Conservation (phyloP, 2,888 invertebrate species). For the Meliscaeva auricollis region DNA sequence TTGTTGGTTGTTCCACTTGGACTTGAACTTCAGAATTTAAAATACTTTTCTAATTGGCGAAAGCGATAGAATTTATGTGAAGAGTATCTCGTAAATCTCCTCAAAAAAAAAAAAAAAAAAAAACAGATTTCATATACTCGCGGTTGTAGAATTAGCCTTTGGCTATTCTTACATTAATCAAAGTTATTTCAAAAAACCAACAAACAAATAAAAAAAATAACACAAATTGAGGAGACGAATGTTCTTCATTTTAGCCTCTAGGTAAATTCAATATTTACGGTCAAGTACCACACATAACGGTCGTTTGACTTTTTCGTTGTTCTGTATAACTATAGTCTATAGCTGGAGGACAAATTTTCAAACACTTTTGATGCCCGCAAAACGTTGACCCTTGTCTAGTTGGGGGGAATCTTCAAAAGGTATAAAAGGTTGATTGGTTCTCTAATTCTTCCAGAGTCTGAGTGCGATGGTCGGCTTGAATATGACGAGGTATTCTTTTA, state of each 20-base stretch:
- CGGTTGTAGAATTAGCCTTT: conserved; percentile 21
- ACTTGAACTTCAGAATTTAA: conserved; percentile 22
- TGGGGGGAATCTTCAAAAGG: conserved; percentile 18
- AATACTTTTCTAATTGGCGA: conserved; percentile 39
- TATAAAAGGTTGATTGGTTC: conserved; percentile 54
- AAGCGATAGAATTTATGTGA: conserved; percentile 45
- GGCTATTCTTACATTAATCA: conserved; percentile 67
- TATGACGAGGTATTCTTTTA: conserved; percentile 41
- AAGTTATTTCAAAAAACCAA: conserved; percentile 3
- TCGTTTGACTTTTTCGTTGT: conserved; percentile 18
- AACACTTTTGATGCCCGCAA: conserved; percentile 41
- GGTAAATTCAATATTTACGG: conserved; percentile 56
- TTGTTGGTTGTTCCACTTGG: not conserved
- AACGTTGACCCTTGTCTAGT: conserved; percentile 61
- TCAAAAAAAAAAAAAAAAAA: too few relatives aligned
- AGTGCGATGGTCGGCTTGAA: conserved; percentile 43
- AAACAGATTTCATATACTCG: conserved; percentile 11
- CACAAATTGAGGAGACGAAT: conserved; percentile 41
- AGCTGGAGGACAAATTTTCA: conserved; percentile 41
- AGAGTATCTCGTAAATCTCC: conserved; percentile 11
- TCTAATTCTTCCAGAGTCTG: conserved; percentile 41
- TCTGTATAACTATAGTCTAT: conserved; percentile 26
- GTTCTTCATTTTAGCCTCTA: conserved; percentile 47
- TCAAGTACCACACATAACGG: conserved; percentile 67
- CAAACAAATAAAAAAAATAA: not conserved